phyloP scores from a whole-genome alignment of 1,140 invertebrate genomes.

The Gerris buenoi region DNA sequence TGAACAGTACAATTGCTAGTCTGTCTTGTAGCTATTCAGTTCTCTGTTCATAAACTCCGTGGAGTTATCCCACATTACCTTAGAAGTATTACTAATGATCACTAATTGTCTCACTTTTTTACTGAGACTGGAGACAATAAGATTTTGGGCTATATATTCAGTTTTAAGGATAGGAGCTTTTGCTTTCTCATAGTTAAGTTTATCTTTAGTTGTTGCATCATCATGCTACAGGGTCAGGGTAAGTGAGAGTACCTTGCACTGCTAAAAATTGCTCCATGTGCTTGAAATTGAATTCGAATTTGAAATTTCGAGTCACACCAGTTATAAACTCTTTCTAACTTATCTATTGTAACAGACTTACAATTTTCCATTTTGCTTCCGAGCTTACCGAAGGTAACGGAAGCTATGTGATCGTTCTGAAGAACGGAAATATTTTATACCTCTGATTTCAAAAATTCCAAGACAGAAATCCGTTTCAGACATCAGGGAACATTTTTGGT shows the following conservation, averaged over 20 bases:
- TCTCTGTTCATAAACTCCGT: constrained; percentile 21
- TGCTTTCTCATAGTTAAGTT: background rate
- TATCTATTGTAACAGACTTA: too few relatives aligned
- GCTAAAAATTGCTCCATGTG: constrained; percentile 2
- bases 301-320: constrained; percentile 12
- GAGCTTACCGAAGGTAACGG: too few relatives aligned
- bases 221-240: background rate
- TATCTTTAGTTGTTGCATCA: background rate
- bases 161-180: background rate
- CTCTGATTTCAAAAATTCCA: too few relatives aligned
- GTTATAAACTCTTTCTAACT: too few relatives aligned
- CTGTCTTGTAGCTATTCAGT: constrained; percentile 21
- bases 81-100: constrained; percentile 10
- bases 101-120: background rate
- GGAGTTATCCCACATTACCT: constrained; percentile 22
- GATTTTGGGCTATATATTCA: background rate
- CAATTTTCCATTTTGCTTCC: too few relatives aligned
- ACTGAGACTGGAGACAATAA: too few relatives aligned
- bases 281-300: constrained; percentile 4
- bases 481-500: too few relatives aligned
- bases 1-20: too few relatives aligned
- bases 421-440: too few relatives aligned
- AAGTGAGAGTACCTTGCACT: constrained; percentile 8
- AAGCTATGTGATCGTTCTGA: too few relatives aligned
- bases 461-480: too few relatives aligned